Evolutionary conservation across 2,888 invertebrate species (phyloP).

Genomic region (Cephus pulcher): DNA sequence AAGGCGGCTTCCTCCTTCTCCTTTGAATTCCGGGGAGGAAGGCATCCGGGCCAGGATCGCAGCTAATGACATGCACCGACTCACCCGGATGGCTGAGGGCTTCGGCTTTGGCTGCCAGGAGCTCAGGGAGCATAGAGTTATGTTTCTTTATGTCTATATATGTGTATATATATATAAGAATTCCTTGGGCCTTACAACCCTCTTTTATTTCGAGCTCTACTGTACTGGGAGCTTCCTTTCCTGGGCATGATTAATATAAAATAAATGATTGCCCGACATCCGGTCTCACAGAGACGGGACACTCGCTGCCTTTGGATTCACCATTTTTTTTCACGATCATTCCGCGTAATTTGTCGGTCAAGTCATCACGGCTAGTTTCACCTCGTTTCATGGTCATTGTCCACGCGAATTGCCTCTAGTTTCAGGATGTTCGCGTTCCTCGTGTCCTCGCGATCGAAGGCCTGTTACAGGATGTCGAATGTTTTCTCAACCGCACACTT

Average conservation of each 20-base stretch:
- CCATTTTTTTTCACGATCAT: constrained; percentile 51
- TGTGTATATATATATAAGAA: constrained; percentile 22
- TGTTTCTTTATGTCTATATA: neutral
- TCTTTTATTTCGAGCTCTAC: constrained; percentile 12
- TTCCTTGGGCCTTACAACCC: constrained; percentile 31
- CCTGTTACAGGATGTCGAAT: neutral
- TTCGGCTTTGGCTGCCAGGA: neutral
- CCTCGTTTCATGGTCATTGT: constrained; percentile 64
- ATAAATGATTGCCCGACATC: constrained; percentile 64
- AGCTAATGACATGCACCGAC: constrained; percentile 64
- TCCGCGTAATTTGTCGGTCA: constrained; percentile 64
- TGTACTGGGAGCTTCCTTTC: constrained; percentile 44
- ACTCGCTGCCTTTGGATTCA: constrained; percentile 41
- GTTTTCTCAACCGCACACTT: neutral
- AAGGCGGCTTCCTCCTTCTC: constrained; percentile 55
- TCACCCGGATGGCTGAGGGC: constrained; percentile 25
- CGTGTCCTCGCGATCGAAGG: constrained; percentile 5
- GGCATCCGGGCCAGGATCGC: constrained; percentile 58
- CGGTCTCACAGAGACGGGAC: constrained; percentile 57
- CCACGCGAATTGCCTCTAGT: constrained; percentile 53
- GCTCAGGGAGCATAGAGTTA: neutral
- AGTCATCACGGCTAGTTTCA: constrained; percentile 63
- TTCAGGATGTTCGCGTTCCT: constrained; percentile 2
- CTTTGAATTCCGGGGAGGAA: constrained; percentile 27
- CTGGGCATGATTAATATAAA: constrained; percentile 63